Evolutionary conservation across 2,797 vertebrate species (phyloP), one percentile per base, ranked within the genome.

Genomic region (Cercopithecus diana): DNA sequence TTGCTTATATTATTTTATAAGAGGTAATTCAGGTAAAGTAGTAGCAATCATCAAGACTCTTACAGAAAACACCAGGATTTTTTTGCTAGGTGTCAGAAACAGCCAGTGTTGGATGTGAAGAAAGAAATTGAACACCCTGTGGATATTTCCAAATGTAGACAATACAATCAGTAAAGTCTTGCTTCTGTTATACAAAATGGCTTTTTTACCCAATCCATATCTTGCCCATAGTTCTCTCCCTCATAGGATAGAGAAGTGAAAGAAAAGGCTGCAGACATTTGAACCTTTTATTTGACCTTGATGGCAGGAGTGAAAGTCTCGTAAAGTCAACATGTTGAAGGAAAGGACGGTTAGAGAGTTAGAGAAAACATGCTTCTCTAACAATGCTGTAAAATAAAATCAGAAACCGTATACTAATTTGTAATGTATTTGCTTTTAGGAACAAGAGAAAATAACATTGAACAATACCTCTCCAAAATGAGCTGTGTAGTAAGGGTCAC

Each of bases 21-120:
- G 70, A 1, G 91, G 41, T 90, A 97, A 83, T 52, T 93, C 79
- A 97, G 67, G 94, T 82, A 52, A 76, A 88, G 30, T 52, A 95
- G 55, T 93, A 97, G 39, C 19, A 97, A 94, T 77, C 93, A 95
- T 83, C 94, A 96, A 92, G 92, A 98, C 72, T 95, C 50, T 39
- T 88, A 77, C 5, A 96, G 88, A 88, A 98, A 98, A 83, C 45
- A 86, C 20, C 0, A 14, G 30, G 97, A 97, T 97, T 55, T 50
- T 76, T 33, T 73, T 77, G 19, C 45, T 67, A 93, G 39, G 9
- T 73, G 26, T 55, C 85, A 96, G 67, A 94, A 97, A 79, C 10
- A 84, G 14, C 90, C 75, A 39, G 45, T 2, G n/a, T 45, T 88
- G 75, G 28, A 76, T 43, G 7, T 82, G 30, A 97, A 88, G 88